Base-by-base conservation (phyloP, 2,888 invertebrate species). In the Mythimna impura region DNA sequence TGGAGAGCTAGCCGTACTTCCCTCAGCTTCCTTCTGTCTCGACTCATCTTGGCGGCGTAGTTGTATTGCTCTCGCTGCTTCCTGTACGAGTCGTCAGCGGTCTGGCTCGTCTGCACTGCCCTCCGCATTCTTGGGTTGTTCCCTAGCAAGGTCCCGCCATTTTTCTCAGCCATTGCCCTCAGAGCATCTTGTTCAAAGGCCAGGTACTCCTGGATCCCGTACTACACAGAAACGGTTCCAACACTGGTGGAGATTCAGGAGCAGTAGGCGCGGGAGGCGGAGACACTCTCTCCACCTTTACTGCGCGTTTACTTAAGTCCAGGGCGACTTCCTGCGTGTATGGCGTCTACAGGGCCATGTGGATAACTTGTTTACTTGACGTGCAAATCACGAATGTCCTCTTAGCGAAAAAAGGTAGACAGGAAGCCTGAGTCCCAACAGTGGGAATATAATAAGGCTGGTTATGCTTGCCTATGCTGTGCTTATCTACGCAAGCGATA, bases 41-140 rank as follows among this genome's bases (percentile, higher is more conserved):
- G 96, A 0, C 99, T 99, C 83, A 99, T 97, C 91, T 99, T 99
- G 0, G 99, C 99, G 0, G 99, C 99, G 81, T 98, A 98, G 92
- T 99, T 99, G 92, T 99, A 99, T 90, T 98, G 98, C 82, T 98
- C 97, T 5, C 99, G 95, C 68, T 99, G 97, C 89, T 99, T 99
- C 96, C 98, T 98, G 90, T 99, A 99, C 0, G 98, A 97, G 90
- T 99, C 99, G 87, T 98, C 92, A 97, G 71, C 93, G 92, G 87
- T 81, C 71, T 90, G 87, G 55, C 82, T 88, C 0, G 90, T 88
- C 68, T 94, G 94, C 20, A 95, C 94, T 0, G 95, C 96, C 74
- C 97, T 30, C 17, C 57, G 57, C 17, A 30, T 98, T 86, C 97
- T 97, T 0, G 97, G 97, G 85, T 98, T 98, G 40, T 97, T 95